A percentile compares a stretch with the other conserved stretches of the same genome.
These are phyloP conservation scores for Sus cebifrons DNA, from an alignment of 2,797 vertebrate species.

Conservation along the genomic window DNA sequence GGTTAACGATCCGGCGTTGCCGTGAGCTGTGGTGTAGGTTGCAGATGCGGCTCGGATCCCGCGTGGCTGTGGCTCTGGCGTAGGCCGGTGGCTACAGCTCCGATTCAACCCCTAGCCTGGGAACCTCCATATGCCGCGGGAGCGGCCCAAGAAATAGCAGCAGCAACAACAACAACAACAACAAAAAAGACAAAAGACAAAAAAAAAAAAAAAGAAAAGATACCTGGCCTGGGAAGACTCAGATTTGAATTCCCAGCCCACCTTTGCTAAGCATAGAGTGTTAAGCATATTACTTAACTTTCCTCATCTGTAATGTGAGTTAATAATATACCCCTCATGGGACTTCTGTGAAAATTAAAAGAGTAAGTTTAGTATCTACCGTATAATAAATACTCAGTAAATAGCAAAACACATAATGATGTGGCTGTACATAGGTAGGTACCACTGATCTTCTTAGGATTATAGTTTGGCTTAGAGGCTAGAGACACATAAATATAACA, in stretches of 20 bases:
- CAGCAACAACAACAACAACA: too few species aligned
- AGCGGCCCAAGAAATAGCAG: too few species aligned
- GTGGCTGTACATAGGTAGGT: neutral
- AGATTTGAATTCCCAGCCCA: conserved; percentile 17
- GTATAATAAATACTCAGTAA: conserved; percentile 1
- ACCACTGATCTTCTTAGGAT: neutral
- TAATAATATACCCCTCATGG: neutral
- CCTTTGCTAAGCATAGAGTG: neutral
- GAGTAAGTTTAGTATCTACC: neutral
- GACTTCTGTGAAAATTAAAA: conserved; percentile 36
- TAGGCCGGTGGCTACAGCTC: too few species aligned
- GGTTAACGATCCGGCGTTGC: too few species aligned
- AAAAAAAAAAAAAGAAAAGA: too few species aligned
- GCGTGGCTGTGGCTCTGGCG: too few species aligned
- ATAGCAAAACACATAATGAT: neutral
- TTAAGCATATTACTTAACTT: neutral
- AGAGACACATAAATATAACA: neutral
- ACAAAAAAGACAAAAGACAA: too few species aligned
- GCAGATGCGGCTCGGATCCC: too few species aligned
- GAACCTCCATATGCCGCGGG: too few species aligned
- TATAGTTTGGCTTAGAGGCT: conserved; percentile 38
- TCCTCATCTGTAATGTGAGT: neutral
- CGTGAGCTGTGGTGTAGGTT: too few species aligned
- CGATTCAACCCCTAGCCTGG: too few species aligned
- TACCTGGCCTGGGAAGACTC: neutral